phyloP scores from a whole-genome alignment of 1,140 invertebrate genomes.

The Elymnias hypermnestra region DNA sequence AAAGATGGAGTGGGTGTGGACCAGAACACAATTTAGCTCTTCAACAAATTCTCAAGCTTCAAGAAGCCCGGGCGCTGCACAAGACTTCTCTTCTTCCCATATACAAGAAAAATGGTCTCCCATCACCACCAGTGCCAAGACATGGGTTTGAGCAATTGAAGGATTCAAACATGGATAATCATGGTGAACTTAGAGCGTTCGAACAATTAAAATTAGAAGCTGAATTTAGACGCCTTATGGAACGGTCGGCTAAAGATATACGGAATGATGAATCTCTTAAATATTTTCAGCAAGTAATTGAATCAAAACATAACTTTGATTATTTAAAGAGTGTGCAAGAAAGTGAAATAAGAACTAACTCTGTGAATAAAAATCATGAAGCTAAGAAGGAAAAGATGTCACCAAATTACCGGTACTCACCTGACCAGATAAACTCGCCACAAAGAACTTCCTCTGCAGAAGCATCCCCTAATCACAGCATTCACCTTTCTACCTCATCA shows the following conservation, averaged over 20 bases:
- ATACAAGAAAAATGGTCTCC: conserved; percentile 66
- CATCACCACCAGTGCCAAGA: conserved; percentile 38
- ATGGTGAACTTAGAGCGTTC: conserved; percentile 43
- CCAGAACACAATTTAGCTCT: conserved; percentile 65
- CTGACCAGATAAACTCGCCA: conserved; percentile 36
- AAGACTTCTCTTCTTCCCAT: conserved; percentile 67
- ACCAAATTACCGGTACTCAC: conserved; percentile 35
- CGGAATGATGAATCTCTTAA: conserved; percentile 64
- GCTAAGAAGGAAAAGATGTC: conserved; percentile 47
- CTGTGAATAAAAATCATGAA: conserved; percentile 27
- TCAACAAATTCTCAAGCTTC: conserved; percentile 65
- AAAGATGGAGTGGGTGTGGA: conserved; percentile 61
- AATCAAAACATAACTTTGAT: conserved; percentile 56
- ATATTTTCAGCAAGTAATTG: conserved; percentile 68
- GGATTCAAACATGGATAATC: conserved; percentile 32
- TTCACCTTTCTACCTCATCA: conserved; percentile 61
- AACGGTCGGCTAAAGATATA: conserved; percentile 52
- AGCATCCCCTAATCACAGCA: conserved; percentile 48
- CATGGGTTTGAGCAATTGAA: conserved; percentile 44
- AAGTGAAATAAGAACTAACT: conserved; percentile 35
- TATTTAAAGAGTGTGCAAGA: conserved; percentile 50
- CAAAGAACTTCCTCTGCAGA: conserved; percentile 47
- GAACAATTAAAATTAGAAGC: conserved; percentile 66
- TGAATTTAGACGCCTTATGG: conserved; percentile 68
- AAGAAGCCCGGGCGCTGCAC: conserved; percentile 66